Base-by-base conservation (phyloP, 2,888 invertebrate genomes). In the Prosapia bicincta region DNA sequence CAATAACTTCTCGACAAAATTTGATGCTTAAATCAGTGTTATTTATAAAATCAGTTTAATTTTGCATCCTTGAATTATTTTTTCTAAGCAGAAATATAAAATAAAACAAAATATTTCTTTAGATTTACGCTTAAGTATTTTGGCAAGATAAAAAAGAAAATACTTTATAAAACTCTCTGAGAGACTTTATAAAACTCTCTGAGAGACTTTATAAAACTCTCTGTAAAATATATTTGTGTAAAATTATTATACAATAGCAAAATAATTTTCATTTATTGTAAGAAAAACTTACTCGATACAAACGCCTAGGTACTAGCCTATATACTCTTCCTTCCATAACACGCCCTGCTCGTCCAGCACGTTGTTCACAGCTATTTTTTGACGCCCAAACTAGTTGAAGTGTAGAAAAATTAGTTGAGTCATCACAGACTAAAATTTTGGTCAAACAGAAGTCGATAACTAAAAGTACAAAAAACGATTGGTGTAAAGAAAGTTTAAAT, bases 381-480 rank as follows among this genome's bases (percentile, higher is more conserved):
- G 97, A 93, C 0, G 97, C 95, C 98, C 98, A 98, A 76, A 89
- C 87, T 79, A 97, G 83, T 81, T 92, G 90, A 67, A 98, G 88
- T 68, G 91, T 89, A 24, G 92, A 90, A 83, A 92, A 95, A 86
- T 94, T 95, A 0, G 96, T 94, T 0, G 86, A 85, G 0, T 89
- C 86, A 83, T 98, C 95, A 69, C 92, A 90, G 5, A 92, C 87
- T 81, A 96, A 85, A 38, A 90, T 89, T 86, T 97, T 98, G 77
- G 95, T 95, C 77, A 98, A 86, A 85, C 98, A 98, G 85, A 95
- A 98, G 85, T 99, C 98, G 82, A 98, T 93, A 69, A 99, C 97
- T 93, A 83, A 67, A 85, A 84, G 76, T 20, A 54, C 3, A 38
- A 38, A 54, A 76, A 77, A 54, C 54, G 20, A 72, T n/a, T n/a